Evolutionary conservation across 2,888 invertebrate genomes (phyloP).

Genomic region (Caenorhabditis panamensis): DNA sequence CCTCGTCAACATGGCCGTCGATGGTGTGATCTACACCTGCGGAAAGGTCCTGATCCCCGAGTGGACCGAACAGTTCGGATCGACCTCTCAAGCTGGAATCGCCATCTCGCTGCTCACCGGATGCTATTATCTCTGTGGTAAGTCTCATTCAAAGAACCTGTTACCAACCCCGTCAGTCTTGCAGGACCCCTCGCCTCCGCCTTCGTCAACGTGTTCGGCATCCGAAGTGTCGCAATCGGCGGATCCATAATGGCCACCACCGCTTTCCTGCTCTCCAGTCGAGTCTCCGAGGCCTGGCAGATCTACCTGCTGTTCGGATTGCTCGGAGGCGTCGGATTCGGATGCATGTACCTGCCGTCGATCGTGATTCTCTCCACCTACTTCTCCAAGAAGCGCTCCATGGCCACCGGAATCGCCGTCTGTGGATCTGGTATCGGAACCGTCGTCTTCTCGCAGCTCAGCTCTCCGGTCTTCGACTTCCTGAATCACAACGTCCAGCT

Average conservation of each 20-base stretch:
- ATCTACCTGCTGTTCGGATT: conserved; percentile 85
- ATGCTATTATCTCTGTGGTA: conserved; percentile 93
- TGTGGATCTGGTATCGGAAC: conserved; percentile 97
- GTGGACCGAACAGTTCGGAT: conserved; percentile 74
- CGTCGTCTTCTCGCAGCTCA: conserved; percentile 86
- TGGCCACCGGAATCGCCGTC: conserved; percentile 94
- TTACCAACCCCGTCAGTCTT: conserved; percentile 14
- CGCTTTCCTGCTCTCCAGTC: conserved; percentile 89
- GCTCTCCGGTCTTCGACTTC: conserved; percentile 64
- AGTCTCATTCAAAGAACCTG: conserved; percentile 78
- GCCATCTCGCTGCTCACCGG: conserved; percentile 95
- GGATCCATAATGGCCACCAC: conserved; percentile 87
- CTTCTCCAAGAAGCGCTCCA: conserved; percentile 93
- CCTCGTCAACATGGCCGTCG: conserved; percentile 97
- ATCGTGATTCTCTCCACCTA: conserved; percentile 97
- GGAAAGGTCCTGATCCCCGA: conserved; percentile 82
- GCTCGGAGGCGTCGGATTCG: conserved; percentile 87
- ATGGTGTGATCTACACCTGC: conserved; percentile 85
- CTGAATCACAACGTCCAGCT: conserved; percentile 87
- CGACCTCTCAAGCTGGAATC: conserved; percentile 90
- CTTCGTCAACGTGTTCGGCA: conserved; percentile 95
- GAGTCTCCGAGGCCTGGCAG: conserved; percentile 84
- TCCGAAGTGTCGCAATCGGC: conserved; percentile 91
- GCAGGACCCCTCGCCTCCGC: conserved; percentile 95
- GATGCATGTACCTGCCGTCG: conserved; percentile 96